Evolutionary conservation across 2,888 invertebrate species (phyloP).

Genomic region (Diplolepis rosae): DNA sequence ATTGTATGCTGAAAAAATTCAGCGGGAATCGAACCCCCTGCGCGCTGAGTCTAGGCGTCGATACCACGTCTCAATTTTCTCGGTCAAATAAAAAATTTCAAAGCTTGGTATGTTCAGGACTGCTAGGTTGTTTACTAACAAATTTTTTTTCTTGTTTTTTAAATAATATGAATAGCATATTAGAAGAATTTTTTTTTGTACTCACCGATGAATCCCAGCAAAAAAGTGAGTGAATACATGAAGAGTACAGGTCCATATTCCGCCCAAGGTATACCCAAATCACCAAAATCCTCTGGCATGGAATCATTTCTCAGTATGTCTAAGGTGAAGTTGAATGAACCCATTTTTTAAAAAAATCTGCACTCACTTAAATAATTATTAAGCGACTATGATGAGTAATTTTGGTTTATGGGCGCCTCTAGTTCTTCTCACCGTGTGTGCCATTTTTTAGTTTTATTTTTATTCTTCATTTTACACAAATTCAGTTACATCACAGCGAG

Average conservation of each 20-base stretch:
- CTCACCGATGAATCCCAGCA: conserved; percentile 79
- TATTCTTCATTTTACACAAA: neutral
- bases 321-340: neutral
- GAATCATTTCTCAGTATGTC: no score
- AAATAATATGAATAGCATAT: no score
- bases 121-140: neutral
- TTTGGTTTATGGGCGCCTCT: neutral
- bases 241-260: conserved; percentile 77
- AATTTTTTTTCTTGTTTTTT: neutral
- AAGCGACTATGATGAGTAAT: neutral
- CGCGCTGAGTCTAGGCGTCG: neutral
- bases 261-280: conserved; percentile 66
- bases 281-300: neutral
- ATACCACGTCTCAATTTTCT: neutral
- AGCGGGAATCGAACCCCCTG: neutral
- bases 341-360: neutral
- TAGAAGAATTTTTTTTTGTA: neutral
- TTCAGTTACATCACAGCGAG: neutral
- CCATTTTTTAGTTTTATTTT: neutral
- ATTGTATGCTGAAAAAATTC: no score
- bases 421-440: neutral
- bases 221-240: conserved; percentile 78
- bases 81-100: neutral
- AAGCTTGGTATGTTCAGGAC: neutral
- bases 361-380: neutral